Evolutionary conservation across 2,797 vertebrate species (phyloP), one percentile per base, ranked within the genome.

Genomic region (Labeo calbasu): DNA sequence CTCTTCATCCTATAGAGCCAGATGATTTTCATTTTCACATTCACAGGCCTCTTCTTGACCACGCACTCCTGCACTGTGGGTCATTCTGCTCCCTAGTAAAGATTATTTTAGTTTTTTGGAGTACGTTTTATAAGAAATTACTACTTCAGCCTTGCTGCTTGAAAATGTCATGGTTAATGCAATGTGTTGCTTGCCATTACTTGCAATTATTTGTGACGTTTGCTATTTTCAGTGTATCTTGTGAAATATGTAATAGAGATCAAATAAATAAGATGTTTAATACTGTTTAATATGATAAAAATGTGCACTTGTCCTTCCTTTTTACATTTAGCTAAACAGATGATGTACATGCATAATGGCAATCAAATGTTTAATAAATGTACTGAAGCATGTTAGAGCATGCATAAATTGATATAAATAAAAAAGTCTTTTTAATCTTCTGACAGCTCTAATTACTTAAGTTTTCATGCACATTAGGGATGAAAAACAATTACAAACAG

Each of bases 11-110:
- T 40, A 40, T 59, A 43, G 32, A 40, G 19, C 7, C 3, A 14
- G 32, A 59, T 10, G 53, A 59, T 59, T 76, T 76, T 59, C 4
- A 76, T 76, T 17, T 76, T n/a, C 72, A 75, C 50, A 53, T 76
- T n/a, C 72, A 75, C 50, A 53, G 10, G 1, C 0, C 28, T 75
- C 11, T 11, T 36, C 50, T 36, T 77, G 32, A 59, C 53, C 73
- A 59, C 53, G 23, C 73, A 59, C 53, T 59, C 21, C 57, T 77
- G 50, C 2, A 11, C 11, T 36, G 71, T 28, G 5, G 10, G 1
- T 43, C 15, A 25, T 77, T 43, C n/a, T 63, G 76, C 10, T 77
- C 5, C 14, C 15, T 53, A 53, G 25, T 28, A 63, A 63, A 63
- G 59, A 63, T 15, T 28, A 28, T 1, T 63, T 28, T 25, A 63